Evolutionary conservation across 1,140 invertebrate species (phyloP).

Genomic region (Lasioglossum baleicum): DNA sequence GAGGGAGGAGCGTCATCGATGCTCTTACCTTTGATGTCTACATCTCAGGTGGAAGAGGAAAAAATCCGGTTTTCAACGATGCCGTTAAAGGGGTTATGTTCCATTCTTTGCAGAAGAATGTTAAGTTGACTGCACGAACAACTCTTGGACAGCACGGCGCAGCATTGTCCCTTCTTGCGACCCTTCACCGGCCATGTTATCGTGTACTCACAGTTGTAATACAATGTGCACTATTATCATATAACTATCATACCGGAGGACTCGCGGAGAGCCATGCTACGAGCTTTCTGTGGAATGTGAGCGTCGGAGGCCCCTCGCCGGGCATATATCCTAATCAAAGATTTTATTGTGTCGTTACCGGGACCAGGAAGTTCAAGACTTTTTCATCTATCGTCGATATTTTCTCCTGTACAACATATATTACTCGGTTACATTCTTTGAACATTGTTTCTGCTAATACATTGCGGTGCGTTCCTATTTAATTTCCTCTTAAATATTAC

Average conservation of each 20-base stretch:
- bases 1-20: not conserved
- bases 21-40: not conserved
- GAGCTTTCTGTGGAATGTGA: not conserved
- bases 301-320: not conserved
- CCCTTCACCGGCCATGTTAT: conserved; percentile 58
- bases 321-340: not conserved
- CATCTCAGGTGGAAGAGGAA: not conserved
- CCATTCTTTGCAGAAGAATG: conserved; percentile 37
- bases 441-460: too few relatives aligned
- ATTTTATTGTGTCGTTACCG: not conserved
- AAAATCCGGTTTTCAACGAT: conserved; percentile 13
- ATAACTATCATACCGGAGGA: conserved; percentile 56
- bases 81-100: conserved; percentile 24
- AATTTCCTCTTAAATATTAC: too few relatives aligned
- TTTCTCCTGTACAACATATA: too few relatives aligned
- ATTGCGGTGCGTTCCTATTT: too few relatives aligned
- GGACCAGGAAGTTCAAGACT: not conserved
- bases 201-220: conserved; percentile 56
- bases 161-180: conserved; percentile 53
- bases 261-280: conserved; percentile 21
- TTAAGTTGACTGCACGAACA: conserved; percentile 40
- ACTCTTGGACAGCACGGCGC: conserved; percentile 28
- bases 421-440: too few relatives aligned
- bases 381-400: too few relatives aligned
- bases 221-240: conserved; percentile 60